phyloP scores from a whole-genome alignment of 2,888 invertebrate genomes.

The Ditylenchus weischeri region DNA sequence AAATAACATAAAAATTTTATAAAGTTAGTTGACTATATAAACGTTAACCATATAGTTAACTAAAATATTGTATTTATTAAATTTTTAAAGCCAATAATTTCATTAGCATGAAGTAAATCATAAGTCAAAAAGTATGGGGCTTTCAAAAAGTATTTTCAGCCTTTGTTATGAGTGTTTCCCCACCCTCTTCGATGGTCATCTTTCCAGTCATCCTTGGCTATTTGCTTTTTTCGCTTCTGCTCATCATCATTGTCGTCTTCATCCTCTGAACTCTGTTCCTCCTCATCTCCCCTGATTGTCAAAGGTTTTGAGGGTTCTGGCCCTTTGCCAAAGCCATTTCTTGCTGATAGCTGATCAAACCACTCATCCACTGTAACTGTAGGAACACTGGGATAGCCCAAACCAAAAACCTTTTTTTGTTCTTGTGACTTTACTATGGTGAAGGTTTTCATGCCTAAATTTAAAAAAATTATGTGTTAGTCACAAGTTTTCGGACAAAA shows the following conservation, averaged over 20 bases:
- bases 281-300: slow-evolving; percentile 18
- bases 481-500: not conserved
- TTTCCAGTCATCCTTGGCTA: slow-evolving; percentile 53
- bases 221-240: slow-evolving; percentile 36
- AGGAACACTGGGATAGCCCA: slow-evolving; percentile 89
- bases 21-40: too few relatives aligned
- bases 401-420: slow-evolving; percentile 87
- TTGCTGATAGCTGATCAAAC: slow-evolving; percentile 78
- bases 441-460: slow-evolving; percentile 64
- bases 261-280: slow-evolving; percentile 17
- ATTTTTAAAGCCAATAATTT: too few relatives aligned
- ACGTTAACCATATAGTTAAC: too few relatives aligned
- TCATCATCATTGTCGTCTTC: slow-evolving; percentile 30
- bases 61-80: too few relatives aligned
- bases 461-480: too few relatives aligned
- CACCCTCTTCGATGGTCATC: slow-evolving; percentile 54
- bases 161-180: slow-evolving; percentile 56
- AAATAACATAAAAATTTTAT: not conserved
- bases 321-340: slow-evolving; percentile 63
- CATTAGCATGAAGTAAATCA: too few relatives aligned
- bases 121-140: too few relatives aligned
- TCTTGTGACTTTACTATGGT: slow-evolving; percentile 81
- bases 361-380: slow-evolving; percentile 90
- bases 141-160: slow-evolving; percentile 31
- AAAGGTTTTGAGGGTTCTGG: not conserved